Evolutionary conservation across 2,888 invertebrate genomes (phyloP).

Genomic region (Patella ulyssiponensis): DNA sequence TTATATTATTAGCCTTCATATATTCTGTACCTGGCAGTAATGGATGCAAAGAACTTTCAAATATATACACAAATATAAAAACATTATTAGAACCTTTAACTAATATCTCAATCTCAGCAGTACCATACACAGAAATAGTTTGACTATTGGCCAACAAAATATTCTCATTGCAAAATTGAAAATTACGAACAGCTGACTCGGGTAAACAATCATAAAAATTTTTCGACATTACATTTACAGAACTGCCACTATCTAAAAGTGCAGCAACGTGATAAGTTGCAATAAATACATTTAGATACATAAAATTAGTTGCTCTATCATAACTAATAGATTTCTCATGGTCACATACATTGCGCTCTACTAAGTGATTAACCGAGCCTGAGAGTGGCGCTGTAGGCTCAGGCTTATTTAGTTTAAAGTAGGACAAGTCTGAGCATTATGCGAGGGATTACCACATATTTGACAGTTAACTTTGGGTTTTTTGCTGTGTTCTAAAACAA

Average conservation of each 20-base stretch:
- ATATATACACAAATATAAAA: background rate
- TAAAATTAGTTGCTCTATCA: background rate
- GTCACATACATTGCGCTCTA: background rate
- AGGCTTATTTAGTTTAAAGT: background rate
- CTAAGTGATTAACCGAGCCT: background rate
- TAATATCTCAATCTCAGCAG: background rate
- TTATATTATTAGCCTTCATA: background rate
- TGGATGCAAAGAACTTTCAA: slow-evolving; percentile 7
- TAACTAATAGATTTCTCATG: background rate
- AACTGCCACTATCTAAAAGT: background rate
- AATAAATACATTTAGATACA: background rate
- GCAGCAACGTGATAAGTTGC: background rate
- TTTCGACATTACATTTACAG: background rate
- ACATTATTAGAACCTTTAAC: background rate
- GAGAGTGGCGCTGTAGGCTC: slow-evolving; percentile 6
- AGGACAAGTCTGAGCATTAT: slow-evolving; percentile 1
- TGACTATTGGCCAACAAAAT: background rate
- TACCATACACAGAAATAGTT: background rate
- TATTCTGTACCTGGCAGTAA: background rate
- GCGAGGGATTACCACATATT: background rate
- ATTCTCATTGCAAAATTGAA: background rate
- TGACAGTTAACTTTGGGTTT: background rate
- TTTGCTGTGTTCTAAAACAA: background rate
- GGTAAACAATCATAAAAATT: background rate
- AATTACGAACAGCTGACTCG: background rate